Conservation (phyloP, 1,140 invertebrate genomes). For the Thaumatotibia leucotreta region DNA sequence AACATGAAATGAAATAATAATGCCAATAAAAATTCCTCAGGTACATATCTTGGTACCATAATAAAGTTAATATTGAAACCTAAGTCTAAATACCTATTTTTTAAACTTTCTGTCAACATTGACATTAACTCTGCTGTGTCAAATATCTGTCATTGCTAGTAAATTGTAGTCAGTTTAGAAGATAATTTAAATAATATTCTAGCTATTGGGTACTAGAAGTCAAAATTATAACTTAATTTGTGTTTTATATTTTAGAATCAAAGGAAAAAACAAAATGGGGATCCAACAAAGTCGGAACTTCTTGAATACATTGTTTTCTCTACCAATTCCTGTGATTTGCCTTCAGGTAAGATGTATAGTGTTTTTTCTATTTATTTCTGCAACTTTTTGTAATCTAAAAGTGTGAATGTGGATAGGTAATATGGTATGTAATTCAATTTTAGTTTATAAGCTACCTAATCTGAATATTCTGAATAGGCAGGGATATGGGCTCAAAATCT, state of each 20-base stretch:
- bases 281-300: neutral
- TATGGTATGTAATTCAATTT: too few species aligned
- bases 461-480: too few species aligned
- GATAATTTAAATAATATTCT: neutral
- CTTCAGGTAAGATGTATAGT: neutral
- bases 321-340: neutral
- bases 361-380: neutral
- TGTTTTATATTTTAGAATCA: neutral
- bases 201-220: neutral
- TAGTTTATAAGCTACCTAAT: too few species aligned
- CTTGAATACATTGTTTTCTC: neutral
- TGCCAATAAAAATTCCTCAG: too few species aligned
- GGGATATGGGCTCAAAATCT: too few species aligned
- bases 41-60: too few species aligned
- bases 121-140: constrained; percentile 1
- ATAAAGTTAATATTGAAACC: too few species aligned
- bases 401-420: too few species aligned
- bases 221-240: neutral
- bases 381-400: neutral
- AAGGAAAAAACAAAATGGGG: neutral
- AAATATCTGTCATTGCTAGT: neutral
- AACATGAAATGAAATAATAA: neutral
- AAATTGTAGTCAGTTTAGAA: constrained; percentile 2
- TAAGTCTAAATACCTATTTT: neutral
- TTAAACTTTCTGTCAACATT: constrained; percentile 10